Conservation (phyloP, 35 echinoderm and acorn worm species). For the Eucidaris tribuloides region DNA sequence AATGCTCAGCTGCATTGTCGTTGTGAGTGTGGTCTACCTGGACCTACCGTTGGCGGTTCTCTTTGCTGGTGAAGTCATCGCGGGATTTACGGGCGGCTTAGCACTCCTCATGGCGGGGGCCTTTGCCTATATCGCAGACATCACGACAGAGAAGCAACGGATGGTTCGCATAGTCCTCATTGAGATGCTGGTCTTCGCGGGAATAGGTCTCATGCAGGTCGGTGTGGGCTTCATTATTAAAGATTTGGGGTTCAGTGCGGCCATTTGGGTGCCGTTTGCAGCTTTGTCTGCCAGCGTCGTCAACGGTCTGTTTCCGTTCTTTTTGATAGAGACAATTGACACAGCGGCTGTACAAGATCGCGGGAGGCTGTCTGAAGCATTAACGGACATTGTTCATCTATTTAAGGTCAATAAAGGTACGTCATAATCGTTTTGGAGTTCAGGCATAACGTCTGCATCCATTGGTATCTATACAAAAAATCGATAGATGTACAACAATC, state of each 20-base stretch:
- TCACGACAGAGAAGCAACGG: conserved; percentile 3
- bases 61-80: background rate
- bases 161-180: background rate
- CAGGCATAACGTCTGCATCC: too few species aligned
- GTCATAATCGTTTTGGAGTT: too few species aligned
- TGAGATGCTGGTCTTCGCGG: background rate
- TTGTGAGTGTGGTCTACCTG: background rate
- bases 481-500: too few species aligned
- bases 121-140: background rate
- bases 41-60: background rate
- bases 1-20: background rate
- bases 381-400: conserved; percentile 2
- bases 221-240: background rate
- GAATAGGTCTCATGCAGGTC: background rate
- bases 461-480: too few species aligned
- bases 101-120: background rate
- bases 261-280: background rate
- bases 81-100: background rate
- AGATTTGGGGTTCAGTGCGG: background rate
- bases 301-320: background rate
- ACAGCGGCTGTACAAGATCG: background rate
- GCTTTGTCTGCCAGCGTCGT: background rate
- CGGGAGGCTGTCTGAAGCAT: background rate
- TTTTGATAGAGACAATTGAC: background rate
- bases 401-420: conserved; percentile 2